Base-by-base conservation (phyloP, 2,113 vertebrate species). In the Condylura cristata region DNA sequence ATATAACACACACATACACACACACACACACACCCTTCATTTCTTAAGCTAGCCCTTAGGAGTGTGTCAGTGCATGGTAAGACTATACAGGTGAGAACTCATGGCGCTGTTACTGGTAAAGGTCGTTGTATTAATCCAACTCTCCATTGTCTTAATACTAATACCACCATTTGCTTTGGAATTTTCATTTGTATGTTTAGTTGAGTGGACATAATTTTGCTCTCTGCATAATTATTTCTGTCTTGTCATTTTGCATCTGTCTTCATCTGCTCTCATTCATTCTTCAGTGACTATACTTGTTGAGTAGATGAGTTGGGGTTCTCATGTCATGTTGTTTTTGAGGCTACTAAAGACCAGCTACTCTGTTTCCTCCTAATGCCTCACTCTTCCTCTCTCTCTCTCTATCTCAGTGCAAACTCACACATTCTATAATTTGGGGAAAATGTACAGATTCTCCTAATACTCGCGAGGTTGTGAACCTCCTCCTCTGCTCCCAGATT, bases 371-470 rank as follows among this genome's bases (percentile, higher is more conserved):
- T 81, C 13, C 37, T 71, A 10, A 9, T 41, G 4, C 26, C 39
- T 41, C 66, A 41, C 37, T 28, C 53, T 18, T 6, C 6, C 46
- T 51, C 16, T 51, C 48, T 41, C 8, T 41, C 39, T 41, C 34
- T 44, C 37, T 26, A 3, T 18, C 51, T 53, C 51, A 2, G 22
- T 65, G 26, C 20, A 75, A 6, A 34, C 87, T 32, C 39, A 72
- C 2, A 8, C 2, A 17, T 0, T 0, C 5, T 28, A 5, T 6
- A 48, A 37, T 22, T 28, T 48, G 60, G 39, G 26, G 22, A 80
- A 20, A 74, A 66, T 5, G 28, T n/a, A 13, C 5, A 11, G 41
- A 17, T 44, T 41, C 9, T 34, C 30, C 65, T 24, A 53, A 9
- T 20, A 56, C 8, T 11, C 26, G 17, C 41, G 34, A 76, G 22